Base-by-base conservation (phyloP, 2,888 invertebrate genomes). In the Cyrtodaria siliqua region DNA sequence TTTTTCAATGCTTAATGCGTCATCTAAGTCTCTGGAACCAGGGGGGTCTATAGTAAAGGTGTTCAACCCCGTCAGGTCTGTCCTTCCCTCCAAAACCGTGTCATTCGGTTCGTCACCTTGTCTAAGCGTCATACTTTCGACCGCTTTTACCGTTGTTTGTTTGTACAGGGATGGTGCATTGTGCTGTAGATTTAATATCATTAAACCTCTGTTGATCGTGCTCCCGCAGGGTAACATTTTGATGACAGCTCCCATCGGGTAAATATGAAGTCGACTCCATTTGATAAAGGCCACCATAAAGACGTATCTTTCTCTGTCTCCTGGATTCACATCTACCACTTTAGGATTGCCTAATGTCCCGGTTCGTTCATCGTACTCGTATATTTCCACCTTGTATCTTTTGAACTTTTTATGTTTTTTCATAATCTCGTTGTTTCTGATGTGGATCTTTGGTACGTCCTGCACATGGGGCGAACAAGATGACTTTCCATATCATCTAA, bases 381-480 rank as follows among this genome's bases (percentile, higher is more conserved):
- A 79, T n/a, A 83, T 56, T n/a, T 74, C 68, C 24, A 80, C 53
- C 49, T 64, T 76, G 14, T 50, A 40, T 20, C 38, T 18, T 38
- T 40, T 63, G 8, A 18, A 9, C 20, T 62, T 64, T 23, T 23
- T 18, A 16, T 18, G 1, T 1, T 66, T 57, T 44, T 42, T 56
- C 16, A 29, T 12, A 40, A 56, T 61, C 8, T 75, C 27, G 18
- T 23, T 29, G 8, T 69, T 42, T 2, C 69, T 16, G 14, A 79
- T 55, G n/a, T 73, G 67, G 1, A 87, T 74, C 56, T 87, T 87
- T 16, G 86, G 85, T 14, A 87, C 66, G 1, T 85, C 71, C 82
- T 84, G 44, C 84, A 85, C 18, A 86, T 63, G 1, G 86, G 86
- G 44, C 66, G 40, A 81, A 85, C 79, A 12, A 85, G 56, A 60